These are phyloP conservation scores for Aulostomus chinensis DNA, from an alignment of 2,797 vertebrate species.

Conservation along the genomic window DNA sequence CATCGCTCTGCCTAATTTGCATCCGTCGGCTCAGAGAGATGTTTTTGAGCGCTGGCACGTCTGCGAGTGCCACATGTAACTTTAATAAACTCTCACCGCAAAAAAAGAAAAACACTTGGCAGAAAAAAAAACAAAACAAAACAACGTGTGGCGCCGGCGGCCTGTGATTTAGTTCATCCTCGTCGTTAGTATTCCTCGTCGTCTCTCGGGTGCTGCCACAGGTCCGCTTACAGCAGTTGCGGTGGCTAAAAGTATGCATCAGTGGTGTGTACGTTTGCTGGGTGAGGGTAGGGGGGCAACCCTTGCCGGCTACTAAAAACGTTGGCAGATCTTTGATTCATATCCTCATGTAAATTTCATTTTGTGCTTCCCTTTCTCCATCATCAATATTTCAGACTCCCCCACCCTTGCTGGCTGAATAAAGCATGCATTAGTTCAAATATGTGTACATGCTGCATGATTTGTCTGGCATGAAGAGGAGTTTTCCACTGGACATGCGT, in stretches of 20 bases:
- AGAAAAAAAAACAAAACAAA: too few relatives aligned
- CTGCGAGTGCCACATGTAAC: slow-evolving; percentile 45
- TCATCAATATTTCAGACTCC: slow-evolving; percentile 55
- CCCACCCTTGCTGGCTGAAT: slow-evolving; percentile 23
- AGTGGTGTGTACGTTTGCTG: slow-evolving; percentile 1
- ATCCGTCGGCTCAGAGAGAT: slow-evolving; percentile 60
- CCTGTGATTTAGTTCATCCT: slow-evolving; percentile 62
- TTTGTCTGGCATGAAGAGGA: slow-evolving; percentile 16
- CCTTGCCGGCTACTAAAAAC: slow-evolving; percentile 26
- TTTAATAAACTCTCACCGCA: slow-evolving; percentile 64
- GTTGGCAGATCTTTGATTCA: slow-evolving; percentile 57
- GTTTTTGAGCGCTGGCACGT: slow-evolving; percentile 35
- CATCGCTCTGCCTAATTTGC: slow-evolving; percentile 57
- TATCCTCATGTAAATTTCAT: slow-evolving; percentile 65
- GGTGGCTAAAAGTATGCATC: slow-evolving; percentile 22
- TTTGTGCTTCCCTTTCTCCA: slow-evolving; percentile 38
- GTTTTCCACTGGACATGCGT: too few relatives aligned
- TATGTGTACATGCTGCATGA: slow-evolving; percentile 34
- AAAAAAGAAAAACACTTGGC: slow-evolving; percentile 26
- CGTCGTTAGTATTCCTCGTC: slow-evolving; percentile 48
- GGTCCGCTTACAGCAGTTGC: slow-evolving; percentile 23
- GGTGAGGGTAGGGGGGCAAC: too few relatives aligned
- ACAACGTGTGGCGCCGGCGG: too few relatives aligned
- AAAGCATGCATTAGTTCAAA: slow-evolving; percentile 34
- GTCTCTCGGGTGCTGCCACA: slow-evolving; percentile 13